phyloP scores from a whole-genome alignment of 2,113 vertebrate species.

The Sinocyclocheilus anshuiensis region DNA sequence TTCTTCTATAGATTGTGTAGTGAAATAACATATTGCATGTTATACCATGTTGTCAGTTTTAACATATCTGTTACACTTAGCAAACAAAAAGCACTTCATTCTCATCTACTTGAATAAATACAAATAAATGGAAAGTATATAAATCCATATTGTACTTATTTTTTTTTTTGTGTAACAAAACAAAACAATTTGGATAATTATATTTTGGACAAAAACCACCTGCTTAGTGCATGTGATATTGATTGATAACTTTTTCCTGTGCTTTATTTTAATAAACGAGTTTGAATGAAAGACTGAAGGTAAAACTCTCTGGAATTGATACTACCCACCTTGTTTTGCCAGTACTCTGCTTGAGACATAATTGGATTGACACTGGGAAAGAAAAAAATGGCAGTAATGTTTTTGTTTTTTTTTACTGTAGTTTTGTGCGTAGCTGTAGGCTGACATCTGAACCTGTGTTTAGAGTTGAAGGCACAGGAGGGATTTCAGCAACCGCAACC shows the following conservation, averaged over 20 bases:
- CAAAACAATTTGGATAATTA: too few species aligned
- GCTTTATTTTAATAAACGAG: background rate
- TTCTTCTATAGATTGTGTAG: background rate
- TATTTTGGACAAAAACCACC: too few species aligned
- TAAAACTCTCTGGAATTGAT: slow-evolving; percentile 47
- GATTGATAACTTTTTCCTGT: background rate
- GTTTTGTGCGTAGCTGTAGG: slow-evolving; percentile 30
- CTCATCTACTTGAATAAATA: background rate
- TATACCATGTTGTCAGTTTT: background rate
- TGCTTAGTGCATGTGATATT: background rate
- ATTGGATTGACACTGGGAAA: slow-evolving; percentile 62
- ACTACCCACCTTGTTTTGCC: slow-evolving; percentile 52
- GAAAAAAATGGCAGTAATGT: slow-evolving; percentile 38
- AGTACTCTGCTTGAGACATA: slow-evolving; percentile 54
- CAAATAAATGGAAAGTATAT: too few species aligned
- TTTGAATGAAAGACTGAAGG: background rate
- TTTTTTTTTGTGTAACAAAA: too few species aligned
- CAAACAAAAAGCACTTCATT: background rate
- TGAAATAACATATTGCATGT: background rate
- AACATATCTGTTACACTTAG: background rate
- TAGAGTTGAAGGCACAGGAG: slow-evolving; percentile 57
- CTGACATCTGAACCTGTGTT: slow-evolving; percentile 64
- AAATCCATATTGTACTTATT: too few species aligned
- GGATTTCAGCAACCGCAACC: slow-evolving; percentile 54
- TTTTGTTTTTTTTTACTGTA: background rate